Conservation (phyloP, 1,140 invertebrate species). For the Diabrotica virgifera region DNA sequence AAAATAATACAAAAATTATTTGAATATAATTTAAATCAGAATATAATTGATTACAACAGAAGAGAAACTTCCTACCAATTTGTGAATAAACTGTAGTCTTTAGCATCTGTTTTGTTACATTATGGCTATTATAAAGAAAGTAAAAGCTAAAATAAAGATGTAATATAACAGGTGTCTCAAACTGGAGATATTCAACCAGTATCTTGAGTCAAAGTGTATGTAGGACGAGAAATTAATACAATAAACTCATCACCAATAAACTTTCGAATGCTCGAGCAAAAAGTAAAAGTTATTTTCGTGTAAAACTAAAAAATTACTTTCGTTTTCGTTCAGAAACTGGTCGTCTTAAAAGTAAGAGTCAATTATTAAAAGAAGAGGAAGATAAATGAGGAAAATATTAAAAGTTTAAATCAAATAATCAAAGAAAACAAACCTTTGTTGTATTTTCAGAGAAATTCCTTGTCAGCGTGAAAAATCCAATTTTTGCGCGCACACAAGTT, state of each 20-base stretch:
- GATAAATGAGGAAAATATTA: too few species aligned
- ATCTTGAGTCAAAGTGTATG: background rate
- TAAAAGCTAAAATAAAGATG: slow-evolving; percentile 29
- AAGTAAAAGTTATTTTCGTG: slow-evolving; percentile 20
- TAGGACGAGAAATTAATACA: slow-evolving; percentile 23
- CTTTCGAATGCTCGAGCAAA: slow-evolving; percentile 18
- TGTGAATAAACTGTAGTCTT: background rate
- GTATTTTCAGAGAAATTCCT: slow-evolving; percentile 24
- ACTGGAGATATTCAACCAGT: background rate
- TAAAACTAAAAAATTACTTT: slow-evolving; percentile 11
- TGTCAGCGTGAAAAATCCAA: slow-evolving; percentile 52
- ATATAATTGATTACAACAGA: too few species aligned
- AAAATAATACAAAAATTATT: too few species aligned
- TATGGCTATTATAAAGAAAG: slow-evolving; percentile 24
- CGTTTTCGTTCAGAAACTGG: background rate
- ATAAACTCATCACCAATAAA: slow-evolving; percentile 23
- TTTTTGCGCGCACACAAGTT: slow-evolving; percentile 60
- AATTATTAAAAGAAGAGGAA: too few species aligned
- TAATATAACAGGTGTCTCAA: slow-evolving; percentile 7
- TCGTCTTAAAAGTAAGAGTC: too few species aligned
- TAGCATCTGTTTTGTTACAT: background rate
- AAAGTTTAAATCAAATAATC: background rate
- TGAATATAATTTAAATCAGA: too few species aligned
- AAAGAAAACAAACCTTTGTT: slow-evolving; percentile 13
- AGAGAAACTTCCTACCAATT: too few species aligned